phyloP scores from a whole-genome alignment of 2,113 vertebrate genomes.

The Phalacrocorax brasilianus region DNA sequence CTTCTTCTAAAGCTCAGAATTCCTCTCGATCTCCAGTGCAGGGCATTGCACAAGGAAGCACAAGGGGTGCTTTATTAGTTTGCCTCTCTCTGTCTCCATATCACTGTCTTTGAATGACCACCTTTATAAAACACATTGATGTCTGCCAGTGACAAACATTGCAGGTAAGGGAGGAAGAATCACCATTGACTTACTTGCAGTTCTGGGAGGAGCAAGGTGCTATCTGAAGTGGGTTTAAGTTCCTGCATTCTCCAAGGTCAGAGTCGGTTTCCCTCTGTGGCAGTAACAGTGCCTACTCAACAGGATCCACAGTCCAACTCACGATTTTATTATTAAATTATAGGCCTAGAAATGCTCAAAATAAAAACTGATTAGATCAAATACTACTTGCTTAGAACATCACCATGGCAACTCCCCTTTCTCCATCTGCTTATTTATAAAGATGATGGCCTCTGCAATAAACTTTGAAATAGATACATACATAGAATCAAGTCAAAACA shows the following conservation, averaged over 20 bases:
- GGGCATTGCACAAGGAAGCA: not conserved
- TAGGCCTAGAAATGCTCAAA: not conserved
- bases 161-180: not conserved
- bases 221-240: not conserved
- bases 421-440: not conserved
- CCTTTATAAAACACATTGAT: not conserved
- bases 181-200: not conserved
- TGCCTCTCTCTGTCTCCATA: not conserved
- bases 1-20: not conserved
- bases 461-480: not conserved
- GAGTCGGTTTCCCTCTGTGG: not conserved
- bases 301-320: not conserved
- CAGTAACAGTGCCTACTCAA: not conserved
- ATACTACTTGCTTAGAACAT: not conserved
- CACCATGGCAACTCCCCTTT: not conserved
- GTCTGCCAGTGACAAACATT: not conserved
- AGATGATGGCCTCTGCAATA: not conserved
- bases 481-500: not conserved
- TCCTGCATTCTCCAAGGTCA: not conserved
- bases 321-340: not conserved
- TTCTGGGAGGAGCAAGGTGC: not conserved
- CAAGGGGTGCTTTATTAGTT: not conserved
- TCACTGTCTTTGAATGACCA: not conserved
- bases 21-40: not conserved
- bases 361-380: conserved; percentile 13